Evolutionary conservation across 1,140 invertebrate genomes (phyloP), one percentile per base, ranked within the genome.

Genomic region (Drosophila hydei): DNA sequence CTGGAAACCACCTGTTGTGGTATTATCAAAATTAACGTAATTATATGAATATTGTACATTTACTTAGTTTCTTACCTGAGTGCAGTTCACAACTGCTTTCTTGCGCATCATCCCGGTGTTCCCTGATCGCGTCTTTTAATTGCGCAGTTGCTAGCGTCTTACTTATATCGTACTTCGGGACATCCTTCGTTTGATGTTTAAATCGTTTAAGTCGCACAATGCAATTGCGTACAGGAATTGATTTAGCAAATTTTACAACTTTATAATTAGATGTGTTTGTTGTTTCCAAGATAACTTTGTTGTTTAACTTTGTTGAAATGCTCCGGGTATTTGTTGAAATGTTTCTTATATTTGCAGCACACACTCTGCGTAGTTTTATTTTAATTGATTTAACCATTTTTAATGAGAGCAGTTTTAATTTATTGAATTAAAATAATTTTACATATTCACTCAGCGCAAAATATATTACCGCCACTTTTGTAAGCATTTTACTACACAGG

Each of bases 201-300:
- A 62, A 6, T 27, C 79, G 79, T 40, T 50, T 78, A 23, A 83
- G 45, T 60, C 42, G 59, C 6, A 83, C 79, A 4, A 65, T 48
- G 43, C 79, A 83, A 36, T 75, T 75, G 11, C 45, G 33, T 11
- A 71, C 38, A 5, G 12, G 14, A 36, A 8, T 19, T 30, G 18
- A 6, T 40, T 38, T 6, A n/a, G n/a, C 9, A 12, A 6, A 1
- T 0, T 5, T 45, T 45, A 45, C 19, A 4, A 5, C 14, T 27
- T 65, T 38, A 36, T 21, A 25, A 14, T 9, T 38, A 9, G 14
- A n/a, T 8, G 2, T 50, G 43, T 7, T 54, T 4, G 6, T 23
- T 11, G 4, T 21, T 11, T 27, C 18, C 27, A 7, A 6, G 7
- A 1, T 14, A 9, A 6, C 14, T 16, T 16, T 5, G 1, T 16